Conservation (phyloP, 1,140 invertebrate species). For the Procambarus clarkii region DNA sequence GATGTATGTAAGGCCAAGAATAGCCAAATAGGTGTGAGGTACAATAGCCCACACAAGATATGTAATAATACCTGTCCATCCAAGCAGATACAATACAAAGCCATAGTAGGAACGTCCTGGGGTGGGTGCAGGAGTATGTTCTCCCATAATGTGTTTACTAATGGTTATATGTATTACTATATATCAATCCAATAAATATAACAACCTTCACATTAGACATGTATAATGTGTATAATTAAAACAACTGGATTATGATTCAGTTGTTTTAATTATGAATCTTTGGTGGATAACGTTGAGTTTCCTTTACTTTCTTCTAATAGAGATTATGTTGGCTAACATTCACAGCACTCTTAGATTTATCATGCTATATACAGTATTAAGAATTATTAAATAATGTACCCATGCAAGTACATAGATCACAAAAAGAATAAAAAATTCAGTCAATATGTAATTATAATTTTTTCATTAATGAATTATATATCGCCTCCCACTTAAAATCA, state of each 20-base stretch:
- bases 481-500: background rate
- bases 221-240: no score
- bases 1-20: conserved; percentile 67
- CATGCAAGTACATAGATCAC: background rate
- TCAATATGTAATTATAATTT: background rate
- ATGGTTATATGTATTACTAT: no score
- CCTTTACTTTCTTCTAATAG: no score
- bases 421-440: background rate
- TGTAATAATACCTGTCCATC: conserved; percentile 60
- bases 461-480: background rate
- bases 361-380: no score
- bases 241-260: no score
- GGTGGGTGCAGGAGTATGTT: conserved; percentile 67
- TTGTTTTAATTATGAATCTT: background rate
- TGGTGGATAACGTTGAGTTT: no score
- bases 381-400: no score
- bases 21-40: conserved; percentile 64
- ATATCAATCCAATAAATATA: no score
- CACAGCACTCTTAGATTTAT: no score
- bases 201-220: no score
- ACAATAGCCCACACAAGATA: conserved; percentile 70
- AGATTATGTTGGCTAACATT: no score
- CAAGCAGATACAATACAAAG: conserved; percentile 69
- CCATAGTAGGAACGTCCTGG: conserved; percentile 70
- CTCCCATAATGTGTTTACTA: conserved; percentile 27